Evolutionary conservation across 2,797 vertebrate species (phyloP), one percentile per base, ranked within the genome.

Genomic region (Fundulus diaphanus): DNA sequence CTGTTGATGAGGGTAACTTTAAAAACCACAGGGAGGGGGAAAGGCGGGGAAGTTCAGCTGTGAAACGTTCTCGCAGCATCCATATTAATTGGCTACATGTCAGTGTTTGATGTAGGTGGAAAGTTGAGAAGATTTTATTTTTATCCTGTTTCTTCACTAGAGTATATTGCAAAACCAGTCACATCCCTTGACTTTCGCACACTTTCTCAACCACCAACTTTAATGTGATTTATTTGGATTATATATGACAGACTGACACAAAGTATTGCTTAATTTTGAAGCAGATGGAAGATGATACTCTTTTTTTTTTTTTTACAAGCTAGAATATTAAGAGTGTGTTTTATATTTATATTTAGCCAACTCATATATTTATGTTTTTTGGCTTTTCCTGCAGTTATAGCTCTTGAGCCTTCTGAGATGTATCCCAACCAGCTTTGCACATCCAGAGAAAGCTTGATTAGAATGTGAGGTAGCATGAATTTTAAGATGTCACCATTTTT

Each of bases 1-100:
- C 87, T 83, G 87, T 84, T 87, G 82, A 88, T 88, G 82, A 88
- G 86, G 49, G 46, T 48, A 76, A 82, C 80, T 65, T 77, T 76
- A 80, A 67, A 72, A 77, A 78, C 71, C 59, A 4, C 44, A 57
- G 77, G 77, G 73, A 29, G 57, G 66, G 77, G 68, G 48, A 46
- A 48, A 71, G 24, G 63, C 16, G 33, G 68, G 65, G 74, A 80
- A 37, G 52, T 67, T 16, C 70, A 74, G 74, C 37, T 71, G 70
- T 79, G 82, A 82, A 75, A 73, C 31, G 42, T 67, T 87, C 77
- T 86, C 65, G 22, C 67, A 44, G 33, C 56, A 12, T 44, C 72
- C 74, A 29, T 48, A 27, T 52, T 35, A 75, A 68, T 46, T 54
- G 37, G 63, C 68, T 80, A 54, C 61, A 73, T 82, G 72, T 78